Conservation (phyloP, 1,140 invertebrate species). For the Ips typographus region DNA sequence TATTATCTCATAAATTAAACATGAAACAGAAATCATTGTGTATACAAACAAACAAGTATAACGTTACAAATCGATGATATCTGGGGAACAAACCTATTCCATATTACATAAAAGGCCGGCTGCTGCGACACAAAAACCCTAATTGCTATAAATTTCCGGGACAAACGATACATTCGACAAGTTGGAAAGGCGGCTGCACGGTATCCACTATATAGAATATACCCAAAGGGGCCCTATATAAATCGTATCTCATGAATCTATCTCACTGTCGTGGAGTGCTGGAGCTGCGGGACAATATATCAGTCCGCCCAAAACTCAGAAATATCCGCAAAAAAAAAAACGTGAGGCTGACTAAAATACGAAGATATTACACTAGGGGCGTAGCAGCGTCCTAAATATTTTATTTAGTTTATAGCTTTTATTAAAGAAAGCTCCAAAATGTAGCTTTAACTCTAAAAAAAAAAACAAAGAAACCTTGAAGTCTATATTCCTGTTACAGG, state of each 20-base stretch:
- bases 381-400: constrained; percentile 3
- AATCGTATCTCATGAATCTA: constrained; percentile 46
- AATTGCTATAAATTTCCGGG: constrained; percentile 35
- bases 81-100: constrained; percentile 14
- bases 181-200: constrained; percentile 10
- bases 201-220: constrained; percentile 26
- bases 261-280: constrained; percentile 40
- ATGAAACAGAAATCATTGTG: neutral
- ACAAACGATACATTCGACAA: constrained; percentile 36
- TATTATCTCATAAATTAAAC: no score
- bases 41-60: no score
- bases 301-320: constrained; percentile 42
- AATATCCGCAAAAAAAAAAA: constrained; percentile 46
- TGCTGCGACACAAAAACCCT: constrained; percentile 26
- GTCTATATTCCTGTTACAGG: constrained; percentile 3
- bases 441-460: no score
- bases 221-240: constrained; percentile 34
- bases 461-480: neutral
- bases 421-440: no score
- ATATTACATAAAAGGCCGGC: constrained; percentile 25
- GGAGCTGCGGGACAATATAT: constrained; percentile 42
- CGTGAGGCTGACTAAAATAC: constrained; percentile 11
- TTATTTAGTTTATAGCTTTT: neutral
- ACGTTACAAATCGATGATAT: neutral
- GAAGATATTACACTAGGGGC: constrained; percentile 15